phyloP scores from a whole-genome alignment of 2,888 invertebrate species.

The Drosophila incognita region DNA sequence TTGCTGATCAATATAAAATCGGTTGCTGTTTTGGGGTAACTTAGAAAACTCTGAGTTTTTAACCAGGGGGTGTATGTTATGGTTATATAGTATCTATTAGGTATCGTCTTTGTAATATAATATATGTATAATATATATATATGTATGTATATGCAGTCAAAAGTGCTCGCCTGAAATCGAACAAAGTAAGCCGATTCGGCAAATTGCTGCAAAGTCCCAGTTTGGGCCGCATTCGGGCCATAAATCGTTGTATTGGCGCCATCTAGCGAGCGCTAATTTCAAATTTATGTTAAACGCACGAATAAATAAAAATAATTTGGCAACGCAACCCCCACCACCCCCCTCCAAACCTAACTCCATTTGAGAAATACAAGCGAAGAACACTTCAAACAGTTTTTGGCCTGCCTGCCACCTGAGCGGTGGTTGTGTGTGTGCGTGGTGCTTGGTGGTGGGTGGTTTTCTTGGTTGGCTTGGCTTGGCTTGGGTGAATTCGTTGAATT shows the following conservation, averaged over 20 bases:
- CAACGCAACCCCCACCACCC: constrained; percentile 10
- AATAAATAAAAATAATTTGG: constrained; percentile 81
- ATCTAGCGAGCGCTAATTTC: constrained; percentile 62
- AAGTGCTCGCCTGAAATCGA: not conserved
- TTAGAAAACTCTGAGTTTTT: not conserved
- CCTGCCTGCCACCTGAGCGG: constrained; percentile 52
- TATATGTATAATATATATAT: not conserved
- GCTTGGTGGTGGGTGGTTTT: constrained; percentile 11
- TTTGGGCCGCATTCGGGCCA: constrained; percentile 8
- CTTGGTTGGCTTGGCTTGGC: constrained; percentile 11
- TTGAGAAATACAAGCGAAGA: constrained; percentile 10
- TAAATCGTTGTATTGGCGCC: constrained; percentile 58
- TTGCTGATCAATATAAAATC: not conserved
- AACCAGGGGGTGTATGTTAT: not conserved
- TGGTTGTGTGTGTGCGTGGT: constrained; percentile 13
- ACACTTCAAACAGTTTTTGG: constrained; percentile 72
- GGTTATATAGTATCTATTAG: not conserved
- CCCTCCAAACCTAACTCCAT: not conserved
- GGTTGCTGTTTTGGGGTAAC: not conserved
- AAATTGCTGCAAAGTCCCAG: constrained; percentile 11
- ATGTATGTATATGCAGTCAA: not conserved
- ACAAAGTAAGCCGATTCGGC: constrained; percentile 7
- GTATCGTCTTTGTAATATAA: not conserved
- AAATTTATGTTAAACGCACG: constrained; percentile 68
- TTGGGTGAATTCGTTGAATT: constrained; percentile 34